Percentiles rank a stretch among this genome's conserved stretches.
Conservation (phyloP, 2,113 vertebrate species). For the Dicerorhinus sumatrensis region DNA sequence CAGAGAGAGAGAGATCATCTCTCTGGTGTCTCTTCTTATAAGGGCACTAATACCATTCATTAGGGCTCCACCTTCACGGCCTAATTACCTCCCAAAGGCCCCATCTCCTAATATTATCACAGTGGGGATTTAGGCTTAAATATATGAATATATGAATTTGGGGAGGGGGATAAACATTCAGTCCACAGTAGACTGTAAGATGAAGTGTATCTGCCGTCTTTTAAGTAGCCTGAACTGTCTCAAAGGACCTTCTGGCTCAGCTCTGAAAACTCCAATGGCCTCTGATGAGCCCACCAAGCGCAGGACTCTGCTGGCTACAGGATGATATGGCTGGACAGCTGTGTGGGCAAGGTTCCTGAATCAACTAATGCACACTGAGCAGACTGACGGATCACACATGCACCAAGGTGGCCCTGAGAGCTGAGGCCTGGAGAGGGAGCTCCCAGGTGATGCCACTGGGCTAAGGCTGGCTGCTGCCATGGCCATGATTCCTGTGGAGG, state of each 20-base stretch:
- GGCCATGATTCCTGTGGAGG: background rate
- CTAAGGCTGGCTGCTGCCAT: fast-evolving
- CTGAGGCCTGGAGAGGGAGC: background rate
- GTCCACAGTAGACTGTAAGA: background rate
- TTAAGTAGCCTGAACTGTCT: background rate
- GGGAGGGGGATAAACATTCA: background rate
- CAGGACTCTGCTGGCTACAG: background rate
- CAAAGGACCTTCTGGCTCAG: background rate
- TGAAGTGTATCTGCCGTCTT: background rate
- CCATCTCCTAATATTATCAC: background rate
- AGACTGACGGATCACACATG: fast-evolving
- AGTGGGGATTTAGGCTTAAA: background rate
- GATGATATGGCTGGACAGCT: background rate
- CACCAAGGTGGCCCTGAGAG: too few species aligned
- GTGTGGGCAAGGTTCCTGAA: fast-evolving
- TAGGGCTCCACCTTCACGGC: background rate
- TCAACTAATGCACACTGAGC: fast-evolving
- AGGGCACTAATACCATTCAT: background rate
- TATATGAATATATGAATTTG: background rate
- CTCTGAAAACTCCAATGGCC: background rate
- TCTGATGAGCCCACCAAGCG: background rate
- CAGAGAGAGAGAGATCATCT: background rate
- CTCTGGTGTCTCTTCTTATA: background rate
- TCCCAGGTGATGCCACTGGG: too few species aligned
- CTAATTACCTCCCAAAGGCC: background rate